A percentile compares a stretch with the other conserved stretches of the same genome.
phyloP scores from a whole-genome alignment of 2,888 invertebrate species.

The Drosophila meridionalis region DNA sequence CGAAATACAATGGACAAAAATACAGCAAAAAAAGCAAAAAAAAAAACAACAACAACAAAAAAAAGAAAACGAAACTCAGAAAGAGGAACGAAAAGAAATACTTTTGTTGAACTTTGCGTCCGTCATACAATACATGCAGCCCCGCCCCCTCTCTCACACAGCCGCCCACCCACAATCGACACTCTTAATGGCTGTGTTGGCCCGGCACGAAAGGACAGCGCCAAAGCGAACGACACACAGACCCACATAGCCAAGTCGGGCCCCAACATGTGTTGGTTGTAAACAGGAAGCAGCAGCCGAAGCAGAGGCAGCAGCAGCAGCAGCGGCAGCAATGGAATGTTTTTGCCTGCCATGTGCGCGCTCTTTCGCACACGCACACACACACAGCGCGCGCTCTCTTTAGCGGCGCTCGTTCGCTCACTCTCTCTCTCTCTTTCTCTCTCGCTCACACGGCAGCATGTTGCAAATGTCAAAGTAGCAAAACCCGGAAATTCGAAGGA shows the following conservation, averaged over 20 bases:
- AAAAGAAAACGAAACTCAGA: not conserved
- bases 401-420: not conserved
- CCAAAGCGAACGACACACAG: conserved; percentile 62
- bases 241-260: conserved; percentile 56
- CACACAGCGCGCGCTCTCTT: not conserved
- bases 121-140: conserved; percentile 30
- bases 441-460: conserved; percentile 56
- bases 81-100: conserved; percentile 30
- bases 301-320: conserved; percentile 1
- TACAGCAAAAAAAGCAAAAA: not conserved
- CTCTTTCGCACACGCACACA: conserved; percentile 8
- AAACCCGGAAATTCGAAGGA: conserved; percentile 85
- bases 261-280: conserved; percentile 73
- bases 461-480: conserved; percentile 83
- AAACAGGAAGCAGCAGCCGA: conserved; percentile 71
- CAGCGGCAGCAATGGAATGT: conserved; percentile 46
- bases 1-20: conserved; percentile 56
- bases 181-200: conserved; percentile 43
- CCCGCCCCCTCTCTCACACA: not conserved
- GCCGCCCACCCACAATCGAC: conserved; percentile 14
- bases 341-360: conserved; percentile 35
- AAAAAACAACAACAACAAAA: not conserved
- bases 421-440: conserved; percentile 7
- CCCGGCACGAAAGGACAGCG: conserved; percentile 54
- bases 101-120: conserved; percentile 55